phyloP scores from a whole-genome alignment of 2,797 vertebrate genomes.

The Cirrhinus mrigala region DNA sequence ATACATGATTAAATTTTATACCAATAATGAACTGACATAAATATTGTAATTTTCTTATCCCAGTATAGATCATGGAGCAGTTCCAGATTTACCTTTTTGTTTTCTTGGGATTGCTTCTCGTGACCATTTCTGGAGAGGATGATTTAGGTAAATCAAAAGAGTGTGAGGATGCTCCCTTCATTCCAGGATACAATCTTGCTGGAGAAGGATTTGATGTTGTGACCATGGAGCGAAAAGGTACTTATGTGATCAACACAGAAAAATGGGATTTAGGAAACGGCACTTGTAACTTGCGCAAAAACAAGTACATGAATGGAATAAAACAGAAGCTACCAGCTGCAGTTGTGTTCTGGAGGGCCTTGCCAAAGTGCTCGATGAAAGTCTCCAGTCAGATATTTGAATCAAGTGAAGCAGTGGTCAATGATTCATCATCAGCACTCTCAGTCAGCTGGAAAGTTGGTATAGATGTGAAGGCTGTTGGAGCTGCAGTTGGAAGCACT shows the following conservation, averaged over 20 bases:
- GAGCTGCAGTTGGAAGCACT: constrained; percentile 5
- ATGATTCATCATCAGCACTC: constrained; percentile 44
- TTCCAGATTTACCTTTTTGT: neutral
- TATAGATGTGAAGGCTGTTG: neutral
- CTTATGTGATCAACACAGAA: constrained; percentile 52
- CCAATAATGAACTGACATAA: constrained; percentile 17
- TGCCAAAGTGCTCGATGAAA: constrained; percentile 30
- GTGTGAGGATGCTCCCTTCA: constrained; percentile 61
- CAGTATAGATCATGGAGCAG: constrained; percentile 10
- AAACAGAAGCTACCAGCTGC: constrained; percentile 71
- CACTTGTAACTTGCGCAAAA: constrained; percentile 34
- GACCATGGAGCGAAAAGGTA: constrained; percentile 64
- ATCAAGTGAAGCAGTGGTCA: constrained; percentile 27
- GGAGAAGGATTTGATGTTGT: constrained; percentile 78
- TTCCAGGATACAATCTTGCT: constrained; percentile 70
- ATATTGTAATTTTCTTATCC: constrained; percentile 43
- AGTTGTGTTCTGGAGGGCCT: constrained; percentile 67
- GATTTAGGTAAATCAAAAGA: constrained; percentile 40
- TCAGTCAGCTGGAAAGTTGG: constrained; percentile 46
- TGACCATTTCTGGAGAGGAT: neutral
- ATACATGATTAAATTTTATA: neutral
- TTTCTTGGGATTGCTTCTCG: constrained; percentile 11
- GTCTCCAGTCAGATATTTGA: constrained; percentile 40
- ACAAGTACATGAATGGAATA: neutral
- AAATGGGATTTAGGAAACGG: constrained; percentile 39